Conservation (phyloP, 1,140 invertebrate genomes). For the Sycobia sp. region DNA sequence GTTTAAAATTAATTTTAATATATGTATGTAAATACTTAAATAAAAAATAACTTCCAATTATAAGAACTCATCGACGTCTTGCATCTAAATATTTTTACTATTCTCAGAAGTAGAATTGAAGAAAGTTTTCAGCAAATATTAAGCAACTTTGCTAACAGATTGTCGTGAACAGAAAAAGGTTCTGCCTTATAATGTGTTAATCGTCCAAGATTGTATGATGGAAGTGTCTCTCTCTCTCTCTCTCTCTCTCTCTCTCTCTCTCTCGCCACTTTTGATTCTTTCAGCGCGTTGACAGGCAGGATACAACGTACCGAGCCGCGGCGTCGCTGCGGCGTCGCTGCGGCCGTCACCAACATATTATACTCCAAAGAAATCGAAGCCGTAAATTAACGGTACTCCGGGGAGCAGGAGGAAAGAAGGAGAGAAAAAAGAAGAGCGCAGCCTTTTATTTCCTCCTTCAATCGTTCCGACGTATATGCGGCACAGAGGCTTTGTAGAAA, state of each 20-base stretch:
- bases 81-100: too few species aligned
- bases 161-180: not conserved
- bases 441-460: constrained; percentile 27
- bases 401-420: too few species aligned
- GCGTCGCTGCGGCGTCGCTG: too few species aligned
- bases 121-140: too few species aligned
- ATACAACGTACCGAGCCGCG: too few species aligned
- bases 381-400: constrained; percentile 33
- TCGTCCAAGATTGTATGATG: not conserved
- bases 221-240: not conserved
- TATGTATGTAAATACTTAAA: too few species aligned
- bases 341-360: constrained; percentile 18
- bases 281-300: constrained; percentile 22
- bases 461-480: constrained; percentile 15
- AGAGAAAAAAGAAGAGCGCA: not conserved
- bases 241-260: not conserved
- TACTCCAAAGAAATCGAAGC: constrained; percentile 23
- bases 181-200: constrained; percentile 15
- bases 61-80: too few species aligned
- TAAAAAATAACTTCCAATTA: too few species aligned
- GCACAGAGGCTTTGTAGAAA: not conserved
- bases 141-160: too few species aligned
- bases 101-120: too few species aligned
- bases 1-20: too few species aligned
- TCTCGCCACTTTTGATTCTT: too few species aligned